Base-by-base conservation (phyloP, 2,888 invertebrate species). In the Pterostichus madidus region DNA sequence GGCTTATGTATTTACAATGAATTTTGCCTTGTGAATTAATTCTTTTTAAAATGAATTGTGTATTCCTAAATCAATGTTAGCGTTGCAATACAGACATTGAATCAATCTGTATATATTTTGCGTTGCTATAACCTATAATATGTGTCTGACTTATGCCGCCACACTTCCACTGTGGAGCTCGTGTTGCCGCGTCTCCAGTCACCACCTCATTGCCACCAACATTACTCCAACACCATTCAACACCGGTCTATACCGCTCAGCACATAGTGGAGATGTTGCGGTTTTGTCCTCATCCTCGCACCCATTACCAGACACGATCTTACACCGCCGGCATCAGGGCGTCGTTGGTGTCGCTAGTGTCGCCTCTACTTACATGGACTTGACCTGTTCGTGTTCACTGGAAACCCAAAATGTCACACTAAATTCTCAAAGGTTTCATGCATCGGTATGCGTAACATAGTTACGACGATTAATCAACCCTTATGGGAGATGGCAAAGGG, bases 231-330 rank as follows among this genome's bases (percentile, higher is more conserved):
- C 49, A 49, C 49, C 49, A 49, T 49, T 49, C 49, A 49, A 49
- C 49, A 49, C 49, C 49, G 49, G 8, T 49, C 11, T 49, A 8
- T 39, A 39, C 49, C 49, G 49, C 13, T 11, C 49, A 13, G 10
- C 49, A 49, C 11, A 0, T 49, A 49, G 49, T 39, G 64, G 64
- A 24, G 24, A 64, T 64, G 64, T 64, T 64, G 64, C 13, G 64
- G 64, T 64, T 64, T 64, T 64, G 64, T 64, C 64, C 64, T 64
- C 59, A 59, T 59, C 59, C 59, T 11, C 17, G 59, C 59, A 24
- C 59, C 59, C 24, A 59, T 59, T 52, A 52, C 52, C 13, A 13
- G 13, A 52, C 15, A 56, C 15, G 56, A 56, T 56, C 56, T 56
- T 56, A 56, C 56, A 56, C 15, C 39, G 8, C 39, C 8, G 39